Percentiles rank a stretch among this genome's conserved stretches.
phyloP scores from a whole-genome alignment of 2,888 invertebrate species.

The Drosophila kokeensis region DNA sequence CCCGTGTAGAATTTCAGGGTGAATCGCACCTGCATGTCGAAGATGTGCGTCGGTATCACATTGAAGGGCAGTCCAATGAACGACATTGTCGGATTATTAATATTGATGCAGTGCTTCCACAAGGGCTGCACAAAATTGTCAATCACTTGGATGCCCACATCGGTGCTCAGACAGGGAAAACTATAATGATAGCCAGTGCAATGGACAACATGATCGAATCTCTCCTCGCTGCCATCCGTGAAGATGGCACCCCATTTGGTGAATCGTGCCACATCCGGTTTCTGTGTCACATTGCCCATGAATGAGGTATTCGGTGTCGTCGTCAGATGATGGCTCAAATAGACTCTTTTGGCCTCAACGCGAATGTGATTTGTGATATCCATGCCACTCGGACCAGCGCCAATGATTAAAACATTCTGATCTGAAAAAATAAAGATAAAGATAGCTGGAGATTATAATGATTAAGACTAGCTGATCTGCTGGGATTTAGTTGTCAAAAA shows the following conservation, averaged over 20 bases:
- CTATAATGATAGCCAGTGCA: slow-evolving; percentile 92
- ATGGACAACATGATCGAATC: slow-evolving; percentile 89
- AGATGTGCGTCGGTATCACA: slow-evolving; percentile 93
- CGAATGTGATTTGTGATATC: slow-evolving; percentile 90
- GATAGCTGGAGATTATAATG: background rate
- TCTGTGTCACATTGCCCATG: slow-evolving; percentile 89
- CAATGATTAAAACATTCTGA: slow-evolving; percentile 90
- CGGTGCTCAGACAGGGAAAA: slow-evolving; percentile 90
- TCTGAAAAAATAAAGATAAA: slow-evolving; percentile 79
- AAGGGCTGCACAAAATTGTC: slow-evolving; percentile 92
- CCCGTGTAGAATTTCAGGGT: slow-evolving; percentile 89
- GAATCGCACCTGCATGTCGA: slow-evolving; percentile 91
- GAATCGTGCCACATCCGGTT: slow-evolving; percentile 87
- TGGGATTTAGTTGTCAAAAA: background rate
- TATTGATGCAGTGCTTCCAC: slow-evolving; percentile 94
- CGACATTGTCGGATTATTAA: slow-evolving; percentile 91
- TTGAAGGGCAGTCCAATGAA: slow-evolving; percentile 93
- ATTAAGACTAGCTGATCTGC: background rate
- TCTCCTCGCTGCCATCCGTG: slow-evolving; percentile 88
- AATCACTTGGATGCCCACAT: slow-evolving; percentile 89
- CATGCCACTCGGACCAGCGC: slow-evolving; percentile 94
- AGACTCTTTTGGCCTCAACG: slow-evolving; percentile 87
- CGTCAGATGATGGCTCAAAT: slow-evolving; percentile 89
- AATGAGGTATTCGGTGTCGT: slow-evolving; percentile 86
- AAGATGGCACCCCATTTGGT: slow-evolving; percentile 87